Evolutionary conservation across 53 echinoderm and acorn worm species (phyloP), one percentile per base, ranked within the genome.

Genomic region (Temnopleurus reevesii): DNA sequence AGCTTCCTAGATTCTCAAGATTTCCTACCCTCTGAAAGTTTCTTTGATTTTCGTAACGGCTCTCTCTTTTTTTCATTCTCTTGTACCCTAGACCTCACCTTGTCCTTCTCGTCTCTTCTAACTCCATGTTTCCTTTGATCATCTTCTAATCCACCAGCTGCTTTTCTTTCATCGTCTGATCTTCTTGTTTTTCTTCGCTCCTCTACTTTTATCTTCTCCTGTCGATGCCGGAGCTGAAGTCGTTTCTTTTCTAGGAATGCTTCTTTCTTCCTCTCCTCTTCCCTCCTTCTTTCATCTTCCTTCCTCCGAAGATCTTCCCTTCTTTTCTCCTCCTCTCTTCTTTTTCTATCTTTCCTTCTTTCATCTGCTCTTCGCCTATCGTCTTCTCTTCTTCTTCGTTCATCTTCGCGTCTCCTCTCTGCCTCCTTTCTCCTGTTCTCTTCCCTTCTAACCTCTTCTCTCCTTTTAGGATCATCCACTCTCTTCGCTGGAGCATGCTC

Each of bases 1-100:
- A 59, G 8, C 53, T 59, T 59, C 59, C 59, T 59, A 26, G 8
- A 59, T 24, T 25, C 25, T 83, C 36, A 83, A 4, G 83, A 36
- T n/a, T 56, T 55, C 55, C 83, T 83, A 8, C 83, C 21, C 19
- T 83, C 83, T 21, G 83, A 35, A 17, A 56, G n/a, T 53, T 53
- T 83, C 54, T 53, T 83, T 83, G 83, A 56, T 56, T 83, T 83
- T 29, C 83, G 30, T 4, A 6, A 15, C 0, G 83, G 51, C 23
- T 83, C 83, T 55, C 55, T 27, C 8, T 55, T 83, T 8, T 35
- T 55, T 9, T 83, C 83, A 15, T 28, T 83, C 4, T 83, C 83
- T 18, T 55, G 54, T 55, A 55, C 33, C 33, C 56, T 55, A 29
- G 83, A 53, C 5, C 33, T 83, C 34, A 36, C 55, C 33, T 83